phyloP scores from a whole-genome alignment of 2,113 vertebrate species.

The Dicerorhinus sumatrensis region DNA sequence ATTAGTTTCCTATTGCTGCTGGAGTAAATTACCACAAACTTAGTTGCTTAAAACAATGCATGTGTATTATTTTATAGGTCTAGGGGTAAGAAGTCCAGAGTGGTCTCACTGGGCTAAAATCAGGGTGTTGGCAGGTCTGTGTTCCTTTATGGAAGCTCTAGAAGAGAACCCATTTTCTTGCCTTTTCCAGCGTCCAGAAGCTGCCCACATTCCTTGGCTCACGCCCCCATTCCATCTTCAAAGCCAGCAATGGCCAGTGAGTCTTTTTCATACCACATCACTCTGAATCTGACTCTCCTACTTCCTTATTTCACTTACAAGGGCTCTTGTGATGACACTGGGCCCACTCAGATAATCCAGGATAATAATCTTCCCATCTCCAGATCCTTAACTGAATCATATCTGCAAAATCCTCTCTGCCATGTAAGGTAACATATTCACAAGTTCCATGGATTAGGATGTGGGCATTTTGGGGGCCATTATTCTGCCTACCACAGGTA shows the following conservation, averaged over 20 bases:
- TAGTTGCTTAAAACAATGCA: neutral
- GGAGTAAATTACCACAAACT: neutral
- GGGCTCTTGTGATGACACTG: neutral
- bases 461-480: neutral
- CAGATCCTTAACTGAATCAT: neutral
- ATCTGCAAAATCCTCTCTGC: neutral
- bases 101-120: neutral
- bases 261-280: neutral
- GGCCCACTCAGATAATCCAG: neutral
- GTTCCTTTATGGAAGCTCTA: neutral
- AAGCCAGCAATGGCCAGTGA: neutral
- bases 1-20: neutral
- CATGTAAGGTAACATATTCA: neutral
- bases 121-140: neutral
- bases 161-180: neutral
- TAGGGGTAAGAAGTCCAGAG: neutral
- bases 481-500: neutral
- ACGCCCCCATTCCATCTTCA: neutral
- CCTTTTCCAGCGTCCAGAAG: neutral
- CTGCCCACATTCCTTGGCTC: neutral
- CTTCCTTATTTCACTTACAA: neutral
- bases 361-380: neutral
- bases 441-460: neutral
- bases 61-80: neutral
- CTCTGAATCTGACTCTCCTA: neutral